These are phyloP conservation scores for Isotomurus palustris DNA, from an alignment of 2,888 invertebrate species.

Conservation along the genomic window DNA sequence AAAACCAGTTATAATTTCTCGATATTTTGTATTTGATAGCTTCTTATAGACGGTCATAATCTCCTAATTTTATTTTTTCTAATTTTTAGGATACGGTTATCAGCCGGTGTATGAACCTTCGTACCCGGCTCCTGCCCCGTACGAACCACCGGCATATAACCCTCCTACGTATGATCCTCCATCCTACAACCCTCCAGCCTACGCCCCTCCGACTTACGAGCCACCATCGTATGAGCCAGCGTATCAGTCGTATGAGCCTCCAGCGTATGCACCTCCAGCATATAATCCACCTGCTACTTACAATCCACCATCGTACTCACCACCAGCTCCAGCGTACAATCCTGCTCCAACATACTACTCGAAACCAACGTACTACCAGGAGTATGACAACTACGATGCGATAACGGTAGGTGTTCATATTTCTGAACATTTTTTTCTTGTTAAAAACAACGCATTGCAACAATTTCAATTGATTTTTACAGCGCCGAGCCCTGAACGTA, in stretches of 20 bases:
- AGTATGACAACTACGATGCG: slow-evolving; percentile 40
- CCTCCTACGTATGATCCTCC: slow-evolving; percentile 5
- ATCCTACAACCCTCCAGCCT: slow-evolving; percentile 17
- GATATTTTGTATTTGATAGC: neutral
- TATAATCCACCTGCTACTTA: slow-evolving; percentile 19
- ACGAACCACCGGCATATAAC: slow-evolving; percentile 12
- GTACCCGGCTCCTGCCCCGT: slow-evolving; percentile 17
- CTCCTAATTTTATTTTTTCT: slow-evolving; percentile 5
- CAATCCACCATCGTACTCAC: slow-evolving; percentile 4
- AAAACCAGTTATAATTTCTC: slow-evolving; percentile 1
- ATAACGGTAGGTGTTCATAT: slow-evolving; percentile 27
- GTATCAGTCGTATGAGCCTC: slow-evolving; percentile 15
- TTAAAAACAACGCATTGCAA: neutral
- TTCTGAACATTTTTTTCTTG: neutral
- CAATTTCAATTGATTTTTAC: slow-evolving; percentile 4
- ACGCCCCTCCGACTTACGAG: slow-evolving; percentile 15
- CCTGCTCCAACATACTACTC: slow-evolving; percentile 18
- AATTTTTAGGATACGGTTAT: slow-evolving; percentile 16
- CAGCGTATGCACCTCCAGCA: slow-evolving; percentile 8
- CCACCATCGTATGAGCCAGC: slow-evolving; percentile 17
- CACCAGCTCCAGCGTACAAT: slow-evolving; percentile 8
- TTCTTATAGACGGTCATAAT: neutral
- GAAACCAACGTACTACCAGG: slow-evolving; percentile 33
- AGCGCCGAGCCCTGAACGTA: slow-evolving; percentile 37
- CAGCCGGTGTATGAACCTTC: slow-evolving; percentile 25